Evolutionary conservation across 1,140 invertebrate genomes (phyloP), one percentile per base, ranked within the genome.

Genomic region (Drosophila eugracilis): DNA sequence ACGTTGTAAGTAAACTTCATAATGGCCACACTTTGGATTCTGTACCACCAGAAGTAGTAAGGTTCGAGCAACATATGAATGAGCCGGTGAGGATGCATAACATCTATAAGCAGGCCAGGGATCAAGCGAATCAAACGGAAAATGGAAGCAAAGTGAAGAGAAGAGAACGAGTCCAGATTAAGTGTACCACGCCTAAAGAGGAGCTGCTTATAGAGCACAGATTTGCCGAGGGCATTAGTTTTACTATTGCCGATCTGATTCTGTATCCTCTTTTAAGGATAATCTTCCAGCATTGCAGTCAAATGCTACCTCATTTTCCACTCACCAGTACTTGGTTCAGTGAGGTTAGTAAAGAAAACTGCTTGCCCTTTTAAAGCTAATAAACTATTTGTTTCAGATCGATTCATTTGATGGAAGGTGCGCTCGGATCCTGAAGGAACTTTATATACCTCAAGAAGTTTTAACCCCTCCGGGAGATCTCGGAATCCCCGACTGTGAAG

Each of bases 11-110:
- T 15, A 37, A 70, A 3, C 44, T 92, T 3, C 71, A 89, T 9
- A 71, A 48, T 0, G 60, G 71, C 0, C 17, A 50, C 3, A 41
- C 67, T 1, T 45, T 84, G 36, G 55, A 54, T 0, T 78, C 89
- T 44, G 84, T 96, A 22, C 95, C 96, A 0, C 63, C 85, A 28
- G 94, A 94, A 72, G 83, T 98, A 14, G 92, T 95, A 1, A 93
- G 95, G 71, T 96, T 98, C 85, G 97, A 99, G 92, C 93, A 94
- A 72, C 97, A 99, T 90, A 94, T 99, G 90, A 93, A 93, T n/a
- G 95, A 96, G 75, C 97, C 97, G 1, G 94, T 97, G 0, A 94
- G 94, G 83, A 93, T 98, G 44, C 97, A 98, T 84, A 98, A 98
- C 93, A 93, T 97, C 22, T 95, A 96, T 44, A 98, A 98, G 92